These are phyloP conservation scores for Kryptolebias marmoratus DNA, from an alignment of 2,113 vertebrate species.

Conservation along the genomic window DNA sequence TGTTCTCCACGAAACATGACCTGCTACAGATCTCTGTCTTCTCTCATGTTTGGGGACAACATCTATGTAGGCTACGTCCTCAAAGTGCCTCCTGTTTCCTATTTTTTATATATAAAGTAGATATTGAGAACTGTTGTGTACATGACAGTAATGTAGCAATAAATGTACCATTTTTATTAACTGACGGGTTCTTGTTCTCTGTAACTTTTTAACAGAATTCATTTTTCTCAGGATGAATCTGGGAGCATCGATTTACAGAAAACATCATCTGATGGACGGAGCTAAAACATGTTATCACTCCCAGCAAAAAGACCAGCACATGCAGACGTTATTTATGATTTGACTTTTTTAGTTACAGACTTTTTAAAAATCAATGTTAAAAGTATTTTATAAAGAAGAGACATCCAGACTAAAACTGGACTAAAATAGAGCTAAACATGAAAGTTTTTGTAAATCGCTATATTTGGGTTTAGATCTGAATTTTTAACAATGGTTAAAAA, in stretches of 20 bases:
- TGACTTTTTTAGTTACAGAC: too few relatives aligned
- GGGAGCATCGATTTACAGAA: neutral
- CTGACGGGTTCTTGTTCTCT: slow-evolving; percentile 68
- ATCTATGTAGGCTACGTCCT: slow-evolving; percentile 82
- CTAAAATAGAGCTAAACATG: too few relatives aligned
- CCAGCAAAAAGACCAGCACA: too few relatives aligned
- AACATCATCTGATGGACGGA: neutral
- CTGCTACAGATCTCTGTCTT: slow-evolving; percentile 71
- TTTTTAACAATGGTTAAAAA: too few relatives aligned
- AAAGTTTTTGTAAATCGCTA: too few relatives aligned
- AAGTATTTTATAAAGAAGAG: too few relatives aligned
- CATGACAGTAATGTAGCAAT: slow-evolving; percentile 96
- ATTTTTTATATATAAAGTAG: slow-evolving; percentile 88
- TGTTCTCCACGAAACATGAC: slow-evolving; percentile 57
- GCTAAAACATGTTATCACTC: too few relatives aligned
- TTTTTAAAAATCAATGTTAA: too few relatives aligned
- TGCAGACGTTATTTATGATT: too few relatives aligned
- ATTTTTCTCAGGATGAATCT: neutral
- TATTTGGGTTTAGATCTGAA: too few relatives aligned
- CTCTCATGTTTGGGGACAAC: slow-evolving; percentile 78
- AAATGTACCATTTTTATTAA: slow-evolving; percentile 94
- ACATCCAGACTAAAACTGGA: too few relatives aligned
- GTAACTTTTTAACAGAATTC: neutral
- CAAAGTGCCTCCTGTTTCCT: slow-evolving; percentile 89
- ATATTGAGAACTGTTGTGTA: slow-evolving; percentile 91